Evolutionary conservation across 1,140 invertebrate genomes (phyloP).

Genomic region (Hylaeus anthracinus): DNA sequence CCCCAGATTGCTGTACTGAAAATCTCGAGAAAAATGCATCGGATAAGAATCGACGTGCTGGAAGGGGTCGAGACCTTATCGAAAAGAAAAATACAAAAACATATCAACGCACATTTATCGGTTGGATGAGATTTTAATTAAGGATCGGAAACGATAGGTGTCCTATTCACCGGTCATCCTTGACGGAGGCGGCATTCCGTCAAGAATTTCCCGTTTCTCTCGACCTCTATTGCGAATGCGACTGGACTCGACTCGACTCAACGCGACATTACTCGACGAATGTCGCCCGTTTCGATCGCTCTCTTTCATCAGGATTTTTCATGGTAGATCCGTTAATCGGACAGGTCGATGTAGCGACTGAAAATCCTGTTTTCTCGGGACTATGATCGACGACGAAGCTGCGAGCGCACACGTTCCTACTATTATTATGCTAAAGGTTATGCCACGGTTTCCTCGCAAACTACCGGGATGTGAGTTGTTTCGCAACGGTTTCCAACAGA

Average conservation of each 20-base stretch:
- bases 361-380: not conserved
- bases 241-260: not conserved
- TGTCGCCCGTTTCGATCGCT: too few relatives aligned
- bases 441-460: slow-evolving; percentile 5
- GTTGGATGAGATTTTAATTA: slow-evolving; percentile 40
- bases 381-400: not conserved
- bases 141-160: slow-evolving; percentile 27
- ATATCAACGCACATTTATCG: not conserved
- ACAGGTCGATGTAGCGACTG: not conserved
- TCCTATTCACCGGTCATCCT: slow-evolving; percentile 58
- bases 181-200: slow-evolving; percentile 61
- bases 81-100: not conserved
- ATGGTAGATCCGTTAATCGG: too few relatives aligned
- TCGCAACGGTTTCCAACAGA: not conserved
- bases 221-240: slow-evolving; percentile 5
- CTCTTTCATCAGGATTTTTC: too few relatives aligned
- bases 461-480: not conserved
- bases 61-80: not conserved
- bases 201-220: slow-evolving; percentile 60
- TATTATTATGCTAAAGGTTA: slow-evolving; percentile 14
- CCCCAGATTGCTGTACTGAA: too few relatives aligned
- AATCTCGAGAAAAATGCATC: too few relatives aligned
- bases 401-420: not conserved
- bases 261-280: not conserved
- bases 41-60: too few relatives aligned